Base-by-base conservation (phyloP, 2,888 invertebrate genomes). In the Bembecia ichneumoniformis region DNA sequence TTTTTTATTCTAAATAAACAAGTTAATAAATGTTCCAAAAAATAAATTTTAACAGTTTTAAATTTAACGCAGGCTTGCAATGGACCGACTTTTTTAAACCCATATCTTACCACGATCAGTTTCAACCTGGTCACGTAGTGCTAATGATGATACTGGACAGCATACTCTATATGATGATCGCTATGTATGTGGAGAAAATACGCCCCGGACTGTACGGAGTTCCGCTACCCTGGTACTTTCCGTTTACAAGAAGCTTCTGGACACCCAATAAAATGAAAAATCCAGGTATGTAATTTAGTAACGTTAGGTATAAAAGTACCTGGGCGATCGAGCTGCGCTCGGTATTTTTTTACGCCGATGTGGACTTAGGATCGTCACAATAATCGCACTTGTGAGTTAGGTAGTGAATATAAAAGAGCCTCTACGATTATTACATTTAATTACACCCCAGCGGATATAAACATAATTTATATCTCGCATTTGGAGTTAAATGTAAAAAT, bases 161-260 rank as follows among this genome's bases (percentile, higher is more conserved):
- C 0, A 57, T 93, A 28, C 54, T 96, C 0, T 96, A 96, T 69
- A 88, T 94, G 68, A 50, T 92, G 4, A 80, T 97, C 17, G 93
- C 97, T 0, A 87, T 96, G 75, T 98, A 97, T 66, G 87, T 97
- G 28, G 96, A 97, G 76, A 94, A 94, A 55, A 90, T 97, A 47
- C 90, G 92, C 53, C 97, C 97, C 0, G 97, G 97, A 3, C 90
- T 93, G 51, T 96, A 91, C 70, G 97, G 97, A 2, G 93, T 97
- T 0, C 93, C 94, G 0, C 88, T 92, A 52, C 92, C 92, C 5
- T 96, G 95, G 91, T 92, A 96, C 65, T 97, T 96, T 65, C 93
- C 93, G 0, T 90, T 95, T 47, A 90, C 90, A 1, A 82, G 86
- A 50, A 76, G 71, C 11, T 92, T 88, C 66, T 92, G 92, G 92